Conservation (phyloP, 1,140 invertebrate genomes). For the Drosophila subobscura region DNA sequence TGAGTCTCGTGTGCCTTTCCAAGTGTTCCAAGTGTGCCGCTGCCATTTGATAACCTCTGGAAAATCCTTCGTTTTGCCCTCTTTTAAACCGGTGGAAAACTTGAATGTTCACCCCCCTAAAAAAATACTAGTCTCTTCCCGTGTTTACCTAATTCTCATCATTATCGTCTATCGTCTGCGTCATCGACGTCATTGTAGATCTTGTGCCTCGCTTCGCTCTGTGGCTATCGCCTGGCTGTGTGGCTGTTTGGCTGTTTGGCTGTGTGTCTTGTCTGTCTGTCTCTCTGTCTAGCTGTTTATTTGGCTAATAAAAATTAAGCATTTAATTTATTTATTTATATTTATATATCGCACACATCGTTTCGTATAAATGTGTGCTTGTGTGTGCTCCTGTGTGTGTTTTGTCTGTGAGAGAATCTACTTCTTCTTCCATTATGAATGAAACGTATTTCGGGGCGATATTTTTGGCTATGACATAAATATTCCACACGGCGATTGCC, state of each 20-base stretch:
- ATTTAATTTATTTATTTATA: constrained; percentile 74
- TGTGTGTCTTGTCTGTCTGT: constrained; percentile 20
- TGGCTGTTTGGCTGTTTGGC: constrained; percentile 33
- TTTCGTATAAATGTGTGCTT: no score
- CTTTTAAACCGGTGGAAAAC: no score
- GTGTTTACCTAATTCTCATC: no score
- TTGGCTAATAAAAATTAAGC: constrained; percentile 78
- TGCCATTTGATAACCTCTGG: no score
- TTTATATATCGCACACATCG: constrained; percentile 15
- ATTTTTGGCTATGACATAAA: constrained; percentile 81
- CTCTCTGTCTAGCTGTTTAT: constrained; percentile 51
- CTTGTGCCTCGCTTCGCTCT: constrained; percentile 17
- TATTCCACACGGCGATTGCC: constrained; percentile 2
- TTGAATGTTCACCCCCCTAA: no score
- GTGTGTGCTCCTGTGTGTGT: constrained; percentile 9
- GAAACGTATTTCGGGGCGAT: constrained; percentile 49
- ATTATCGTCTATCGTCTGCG: constrained; percentile 45
- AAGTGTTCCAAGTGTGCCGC: no score
- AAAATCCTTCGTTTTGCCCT: no score
- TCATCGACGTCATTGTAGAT: constrained; percentile 68
- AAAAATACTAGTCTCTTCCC: no score
- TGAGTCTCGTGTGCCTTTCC: constrained; percentile 4
- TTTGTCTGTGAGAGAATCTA: constrained; percentile 37
- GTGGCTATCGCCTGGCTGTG: constrained; percentile 35
- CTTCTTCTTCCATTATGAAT: constrained; percentile 66